Percentiles rank a stretch among this genome's conserved stretches.
Evolutionary conservation across 2,888 invertebrate species (phyloP).

Genomic region (Ethmia dodecea): DNA sequence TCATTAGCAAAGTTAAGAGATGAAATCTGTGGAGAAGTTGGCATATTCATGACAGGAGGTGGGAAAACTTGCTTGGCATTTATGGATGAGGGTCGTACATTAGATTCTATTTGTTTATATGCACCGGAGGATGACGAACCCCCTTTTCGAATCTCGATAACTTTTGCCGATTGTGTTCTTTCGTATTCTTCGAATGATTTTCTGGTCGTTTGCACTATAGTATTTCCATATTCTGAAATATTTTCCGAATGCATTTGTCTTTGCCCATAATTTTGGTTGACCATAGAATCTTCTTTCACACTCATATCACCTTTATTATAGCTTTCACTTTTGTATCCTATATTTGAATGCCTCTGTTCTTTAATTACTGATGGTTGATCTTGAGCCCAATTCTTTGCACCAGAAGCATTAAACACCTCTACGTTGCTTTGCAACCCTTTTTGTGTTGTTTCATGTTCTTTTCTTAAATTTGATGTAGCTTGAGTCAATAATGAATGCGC

Average conservation of each 20-base stretch:
- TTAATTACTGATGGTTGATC: slow-evolving; percentile 65
- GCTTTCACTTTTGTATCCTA: slow-evolving; percentile 67
- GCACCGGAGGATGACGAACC: slow-evolving; percentile 44
- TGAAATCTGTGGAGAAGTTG: slow-evolving; percentile 51
- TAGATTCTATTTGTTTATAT: slow-evolving; percentile 51
- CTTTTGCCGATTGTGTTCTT: slow-evolving; percentile 80
- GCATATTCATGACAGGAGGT: slow-evolving; percentile 56
- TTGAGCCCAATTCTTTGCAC: slow-evolving; percentile 43
- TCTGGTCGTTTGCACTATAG: slow-evolving; percentile 80
- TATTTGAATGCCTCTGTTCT: slow-evolving; percentile 66
- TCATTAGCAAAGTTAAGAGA: slow-evolving; percentile 66
- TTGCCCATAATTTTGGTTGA: slow-evolving; percentile 60
- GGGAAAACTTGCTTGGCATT: slow-evolving; percentile 63
- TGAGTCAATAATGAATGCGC: slow-evolving; percentile 50
- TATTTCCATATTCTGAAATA: slow-evolving; percentile 70
- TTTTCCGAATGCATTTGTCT: slow-evolving; percentile 69
- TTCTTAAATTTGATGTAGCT: slow-evolving; percentile 50
- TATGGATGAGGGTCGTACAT: slow-evolving; percentile 48
- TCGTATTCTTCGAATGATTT: slow-evolving; percentile 83
- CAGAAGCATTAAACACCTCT: slow-evolving; percentile 43
- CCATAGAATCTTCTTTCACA: slow-evolving; percentile 54
- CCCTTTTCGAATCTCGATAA: slow-evolving; percentile 79
- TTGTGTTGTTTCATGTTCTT: slow-evolving; percentile 67
- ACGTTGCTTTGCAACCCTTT: slow-evolving; percentile 51
- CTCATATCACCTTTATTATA: slow-evolving; percentile 56